Evolutionary conservation across 23 tunicate species (phyloP).

Genomic region (Styela plicata): DNA sequence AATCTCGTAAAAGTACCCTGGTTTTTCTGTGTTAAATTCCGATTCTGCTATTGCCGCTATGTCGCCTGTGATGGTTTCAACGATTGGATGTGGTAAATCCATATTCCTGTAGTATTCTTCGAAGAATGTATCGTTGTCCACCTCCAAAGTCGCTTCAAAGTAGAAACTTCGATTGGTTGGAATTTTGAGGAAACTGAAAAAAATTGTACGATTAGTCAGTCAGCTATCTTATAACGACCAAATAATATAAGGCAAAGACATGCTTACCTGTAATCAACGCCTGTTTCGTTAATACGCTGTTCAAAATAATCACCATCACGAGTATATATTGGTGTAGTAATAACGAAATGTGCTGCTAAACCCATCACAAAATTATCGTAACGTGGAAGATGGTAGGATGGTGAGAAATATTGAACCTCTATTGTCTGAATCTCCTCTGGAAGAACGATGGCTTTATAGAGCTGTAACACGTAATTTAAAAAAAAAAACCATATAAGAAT

Average conservation of each 20-base stretch:
- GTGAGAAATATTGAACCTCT: slow-evolving; percentile 60
- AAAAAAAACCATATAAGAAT: too few species aligned
- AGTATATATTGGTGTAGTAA: slow-evolving; percentile 8
- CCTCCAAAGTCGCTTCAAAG: slow-evolving; percentile 17
- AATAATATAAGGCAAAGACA: too few species aligned
- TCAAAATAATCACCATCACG: not conserved
- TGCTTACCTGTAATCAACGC: not conserved
- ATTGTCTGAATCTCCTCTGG: not conserved
- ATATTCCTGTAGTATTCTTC: not conserved
- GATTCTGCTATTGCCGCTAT: not conserved
- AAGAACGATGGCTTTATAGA: not conserved
- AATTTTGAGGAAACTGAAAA: slow-evolving; percentile 20
- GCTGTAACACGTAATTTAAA: not conserved
- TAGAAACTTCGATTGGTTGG: slow-evolving; percentile 45
- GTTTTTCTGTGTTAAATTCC: not conserved
- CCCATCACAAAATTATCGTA: slow-evolving; percentile 4
- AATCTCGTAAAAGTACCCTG: too few species aligned
- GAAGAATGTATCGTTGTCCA: not conserved
- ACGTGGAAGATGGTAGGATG: slow-evolving; percentile 15
- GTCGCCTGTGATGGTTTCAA: not conserved
- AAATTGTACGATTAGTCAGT: too few species aligned
- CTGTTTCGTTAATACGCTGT: not conserved
- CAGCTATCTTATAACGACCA: too few species aligned
- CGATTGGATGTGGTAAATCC: not conserved
- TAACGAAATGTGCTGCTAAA: slow-evolving; percentile 41